Base-by-base conservation (phyloP, 1,140 invertebrate genomes). In the Lepidurus arcticus region DNA sequence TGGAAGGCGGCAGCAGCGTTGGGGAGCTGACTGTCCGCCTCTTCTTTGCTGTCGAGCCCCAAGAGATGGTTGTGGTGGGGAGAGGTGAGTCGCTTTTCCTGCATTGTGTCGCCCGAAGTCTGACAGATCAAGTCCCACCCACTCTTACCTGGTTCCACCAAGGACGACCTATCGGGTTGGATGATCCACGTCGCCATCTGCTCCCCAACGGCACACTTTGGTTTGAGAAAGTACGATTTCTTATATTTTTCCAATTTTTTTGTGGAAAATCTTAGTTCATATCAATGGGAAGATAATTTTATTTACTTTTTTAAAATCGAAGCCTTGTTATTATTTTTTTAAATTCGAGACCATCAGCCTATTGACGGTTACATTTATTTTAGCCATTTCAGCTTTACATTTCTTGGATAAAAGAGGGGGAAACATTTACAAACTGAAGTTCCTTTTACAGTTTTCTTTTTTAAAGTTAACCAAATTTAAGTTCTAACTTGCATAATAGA, bases 161-260 rank as follows among this genome's bases (percentile, higher is more conserved):
- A 75, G 82, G 80, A 73, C 44, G 65, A 73, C 79, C 76, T 21
- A 77, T 82, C 43, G 73, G 78, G 53, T 44, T 78, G 24, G 73
- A 43, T 34, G 82, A 83, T 21, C 76, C 78, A 10, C 78, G 82
- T 74, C 79, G 82, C 13, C 76, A 81, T 44, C 73, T 84, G 8
- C 81, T 84, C n/a, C 42, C 79, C 77, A 85, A 85, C 81, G 84
- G 84, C 44, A 84, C 85, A n/a, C 81, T 85, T 11, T 84, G 81
- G 78, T 82, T 84, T 47, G 81, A 82, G 53, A 83, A 81, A 79
- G 81, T 85, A 44, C 43, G 76, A 26, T 76, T 43, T 77, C 42
- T 75, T 76, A 13, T 4, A 73, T 24, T 47, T 47, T 47, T 47
- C 1, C 7, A 1, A 0, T 11, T 16, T 47, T 47, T 47, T 1